Percentiles rank a stretch among this genome's conserved stretches.
Conservation (phyloP, 2,113 vertebrate genomes). For the Anser brachyrhynchus region DNA sequence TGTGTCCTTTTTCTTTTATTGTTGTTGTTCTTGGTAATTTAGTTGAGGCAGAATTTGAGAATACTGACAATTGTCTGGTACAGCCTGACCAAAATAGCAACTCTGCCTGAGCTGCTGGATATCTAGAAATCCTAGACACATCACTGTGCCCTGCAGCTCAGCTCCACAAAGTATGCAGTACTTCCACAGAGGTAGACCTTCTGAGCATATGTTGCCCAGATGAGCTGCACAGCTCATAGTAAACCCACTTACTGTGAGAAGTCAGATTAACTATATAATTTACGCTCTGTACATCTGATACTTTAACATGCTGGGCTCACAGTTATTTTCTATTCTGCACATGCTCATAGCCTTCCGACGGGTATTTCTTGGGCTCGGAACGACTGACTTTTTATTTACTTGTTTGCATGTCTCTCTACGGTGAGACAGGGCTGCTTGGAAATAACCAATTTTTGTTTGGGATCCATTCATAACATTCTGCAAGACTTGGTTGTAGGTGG, state of each 20-base stretch:
- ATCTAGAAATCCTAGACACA: slow-evolving; percentile 18
- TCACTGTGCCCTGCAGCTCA: neutral
- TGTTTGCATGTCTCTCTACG: neutral
- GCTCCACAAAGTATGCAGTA: neutral
- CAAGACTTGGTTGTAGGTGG: neutral
- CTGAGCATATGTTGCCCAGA: slow-evolving; percentile 44
- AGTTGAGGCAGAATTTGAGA: neutral
- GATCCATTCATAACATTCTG: neutral
- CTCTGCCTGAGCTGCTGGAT: slow-evolving; percentile 13
- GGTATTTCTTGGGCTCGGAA: neutral
- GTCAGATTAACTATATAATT: slow-evolving; percentile 3
- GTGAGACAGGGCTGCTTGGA: neutral
- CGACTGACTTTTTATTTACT: neutral
- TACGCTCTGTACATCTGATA: slow-evolving; percentile 19
- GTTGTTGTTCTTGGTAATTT: neutral
- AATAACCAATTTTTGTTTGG: neutral
- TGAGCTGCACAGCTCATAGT: neutral
- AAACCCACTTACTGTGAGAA: slow-evolving; percentile 6
- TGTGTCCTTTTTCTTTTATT: neutral
- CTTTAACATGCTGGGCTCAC: neutral
- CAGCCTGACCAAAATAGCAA: neutral
- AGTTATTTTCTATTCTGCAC: neutral
- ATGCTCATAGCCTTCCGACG: neutral
- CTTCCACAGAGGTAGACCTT: neutral
- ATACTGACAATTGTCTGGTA: neutral